Evolutionary conservation across 2,113 vertebrate genomes (phyloP).

Genomic region (Strix aluco): DNA sequence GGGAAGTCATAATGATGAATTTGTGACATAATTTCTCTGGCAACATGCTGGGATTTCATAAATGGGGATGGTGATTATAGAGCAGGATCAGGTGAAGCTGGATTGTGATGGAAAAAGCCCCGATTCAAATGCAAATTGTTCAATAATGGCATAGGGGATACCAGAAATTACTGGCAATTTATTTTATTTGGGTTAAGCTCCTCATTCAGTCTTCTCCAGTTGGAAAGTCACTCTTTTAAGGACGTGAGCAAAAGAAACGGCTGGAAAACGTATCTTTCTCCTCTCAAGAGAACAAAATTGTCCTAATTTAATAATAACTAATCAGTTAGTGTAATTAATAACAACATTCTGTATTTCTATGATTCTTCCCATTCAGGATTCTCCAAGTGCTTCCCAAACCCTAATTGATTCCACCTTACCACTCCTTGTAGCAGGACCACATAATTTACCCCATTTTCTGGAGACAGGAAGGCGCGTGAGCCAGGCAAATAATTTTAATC

Average conservation of each 20-base stretch:
- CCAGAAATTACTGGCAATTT: conserved; percentile 73
- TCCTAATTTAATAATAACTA: conserved; percentile 49
- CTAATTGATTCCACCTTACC: neutral
- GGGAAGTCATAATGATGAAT: conserved; percentile 66
- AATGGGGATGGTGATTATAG: conserved; percentile 65
- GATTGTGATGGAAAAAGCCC: conserved; percentile 64
- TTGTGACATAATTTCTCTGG: conserved; percentile 66
- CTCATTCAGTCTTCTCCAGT: conserved; percentile 35
- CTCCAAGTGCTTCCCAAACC: neutral
- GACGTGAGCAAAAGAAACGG: neutral
- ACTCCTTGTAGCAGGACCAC: neutral
- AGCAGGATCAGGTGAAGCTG: conserved; percentile 70
- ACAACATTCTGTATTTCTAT: neutral
- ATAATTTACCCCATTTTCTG: neutral
- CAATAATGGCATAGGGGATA: conserved; percentile 67
- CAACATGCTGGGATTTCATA: conserved; percentile 72
- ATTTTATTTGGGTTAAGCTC: conserved; percentile 72
- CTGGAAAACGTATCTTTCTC: neutral
- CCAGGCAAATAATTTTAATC: neutral
- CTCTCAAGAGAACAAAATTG: neutral
- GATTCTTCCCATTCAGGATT: neutral
- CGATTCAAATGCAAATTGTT: conserved; percentile 72
- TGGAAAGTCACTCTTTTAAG: conserved; percentile 25
- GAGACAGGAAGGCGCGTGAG: neutral
- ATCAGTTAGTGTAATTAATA: conserved; percentile 21